A percentile compares a stretch with the other conserved stretches of the same genome.
phyloP scores from a whole-genome alignment of 2,888 invertebrate genomes.

The Sepioteuthis lessoniana region DNA sequence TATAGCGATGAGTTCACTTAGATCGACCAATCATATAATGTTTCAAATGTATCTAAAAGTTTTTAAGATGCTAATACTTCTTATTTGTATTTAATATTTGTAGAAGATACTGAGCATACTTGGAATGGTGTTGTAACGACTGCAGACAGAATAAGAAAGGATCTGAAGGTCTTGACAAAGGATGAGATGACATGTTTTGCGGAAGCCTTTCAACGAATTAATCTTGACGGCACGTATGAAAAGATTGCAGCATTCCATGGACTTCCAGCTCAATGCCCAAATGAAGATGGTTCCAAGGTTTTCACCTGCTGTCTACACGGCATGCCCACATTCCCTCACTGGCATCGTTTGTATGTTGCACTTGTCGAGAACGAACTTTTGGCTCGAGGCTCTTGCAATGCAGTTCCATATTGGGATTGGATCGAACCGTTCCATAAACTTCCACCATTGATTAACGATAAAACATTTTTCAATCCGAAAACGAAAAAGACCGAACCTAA shows the following conservation, averaged over 20 bases:
- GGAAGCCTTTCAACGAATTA: not conserved
- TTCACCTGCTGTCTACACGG: conserved; percentile 56
- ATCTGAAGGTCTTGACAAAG: not conserved
- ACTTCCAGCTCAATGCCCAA: conserved; percentile 54
- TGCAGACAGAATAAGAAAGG: conserved; percentile 19
- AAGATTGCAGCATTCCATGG: conserved; percentile 57
- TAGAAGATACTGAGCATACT: not conserved
- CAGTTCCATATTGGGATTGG: conserved; percentile 60
- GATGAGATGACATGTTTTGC: not conserved
- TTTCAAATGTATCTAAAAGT: no score
- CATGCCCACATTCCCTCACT: conserved; percentile 55
- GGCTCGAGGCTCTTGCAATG: conserved; percentile 53
- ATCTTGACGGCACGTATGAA: conserved; percentile 52
- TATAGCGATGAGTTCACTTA: no score
- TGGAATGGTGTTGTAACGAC: conserved; percentile 11
- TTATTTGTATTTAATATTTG: not conserved
- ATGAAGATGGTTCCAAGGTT: conserved; percentile 48
- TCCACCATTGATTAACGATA: conserved; percentile 52
- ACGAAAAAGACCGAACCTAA: conserved; percentile 51
- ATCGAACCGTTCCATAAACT: conserved; percentile 52
- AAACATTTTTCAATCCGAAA: conserved; percentile 54
- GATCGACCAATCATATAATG: no score
- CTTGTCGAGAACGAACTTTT: conserved; percentile 56
- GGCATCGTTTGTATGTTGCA: conserved; percentile 54
- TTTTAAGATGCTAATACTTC: no score